These are phyloP conservation scores for Hypselothyrea guttata DNA, from an alignment of 2,888 invertebrate genomes.

Conservation along the genomic window DNA sequence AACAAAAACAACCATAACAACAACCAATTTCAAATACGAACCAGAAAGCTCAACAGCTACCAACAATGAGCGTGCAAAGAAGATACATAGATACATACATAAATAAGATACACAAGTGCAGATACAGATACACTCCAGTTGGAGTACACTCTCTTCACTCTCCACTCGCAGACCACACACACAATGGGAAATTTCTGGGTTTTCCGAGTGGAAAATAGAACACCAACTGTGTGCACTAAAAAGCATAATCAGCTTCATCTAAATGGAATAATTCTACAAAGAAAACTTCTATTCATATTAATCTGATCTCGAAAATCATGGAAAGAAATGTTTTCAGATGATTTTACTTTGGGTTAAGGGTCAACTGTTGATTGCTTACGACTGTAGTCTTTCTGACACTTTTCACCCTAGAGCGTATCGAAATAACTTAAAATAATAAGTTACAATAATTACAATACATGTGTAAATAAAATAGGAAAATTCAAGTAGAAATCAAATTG, in stretches of 20 bases:
- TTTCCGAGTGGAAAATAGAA: constrained; percentile 4
- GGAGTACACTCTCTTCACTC: neutral
- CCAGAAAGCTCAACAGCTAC: constrained; percentile 3
- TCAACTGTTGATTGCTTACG: no score
- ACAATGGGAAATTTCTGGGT: constrained; percentile 46
- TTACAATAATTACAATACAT: no score
- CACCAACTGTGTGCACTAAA: constrained; percentile 39
- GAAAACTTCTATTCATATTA: neutral
- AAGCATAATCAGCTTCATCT: neutral
- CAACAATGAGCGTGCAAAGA: neutral
- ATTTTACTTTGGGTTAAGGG: no score
- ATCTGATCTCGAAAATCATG: neutral
- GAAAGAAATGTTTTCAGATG: neutral
- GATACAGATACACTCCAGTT: neutral
- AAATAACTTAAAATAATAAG: no score
- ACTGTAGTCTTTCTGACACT: no score
- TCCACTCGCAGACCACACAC: constrained; percentile 7
- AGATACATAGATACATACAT: neutral
- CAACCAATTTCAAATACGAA: neutral
- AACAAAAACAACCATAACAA: constrained; percentile 1
- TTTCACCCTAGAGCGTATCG: no score
- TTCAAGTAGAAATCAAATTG: no score
- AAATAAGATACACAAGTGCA: constrained; percentile 6
- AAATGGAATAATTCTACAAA: neutral
- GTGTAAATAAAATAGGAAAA: no score